Base-by-base conservation (phyloP, 2,888 invertebrate species). In the Heliconius charithonia region DNA sequence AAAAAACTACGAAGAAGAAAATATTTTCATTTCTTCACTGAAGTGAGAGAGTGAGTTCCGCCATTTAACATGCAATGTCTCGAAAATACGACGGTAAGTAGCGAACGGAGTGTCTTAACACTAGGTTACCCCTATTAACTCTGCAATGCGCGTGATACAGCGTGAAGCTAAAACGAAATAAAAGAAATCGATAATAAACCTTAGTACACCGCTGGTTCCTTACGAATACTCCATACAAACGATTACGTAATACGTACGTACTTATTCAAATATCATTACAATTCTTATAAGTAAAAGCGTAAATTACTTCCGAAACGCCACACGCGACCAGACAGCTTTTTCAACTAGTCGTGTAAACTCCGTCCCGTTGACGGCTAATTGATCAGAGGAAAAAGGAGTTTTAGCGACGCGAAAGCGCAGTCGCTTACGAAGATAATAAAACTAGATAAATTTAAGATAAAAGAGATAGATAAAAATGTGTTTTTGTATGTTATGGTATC, bases 221-320 rank as follows among this genome's bases (percentile, higher is more conserved):
- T 86, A 85, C 82, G 59, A 72, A 32, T 59, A 56, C 16, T 13
- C 16, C 41, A 41, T 69, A 41, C 13, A 4, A 2, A 51, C 19
- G 19, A 51, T 19, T 56, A 56, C 22, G 3, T 51, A 19, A 29
- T 29, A 3, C 59, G 59, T 72, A 72, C 56, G 13, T 56, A 78
- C 81, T 83, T 59, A n/a, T n/a, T 59, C 82, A 79, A 63, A 16
- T 63, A 75, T 80, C 73, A 81, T 83, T 83, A 86, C 85, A 83
- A 85, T 85, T 79, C 85, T 83, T 85, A 85, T 84, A 82, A 73
- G 83, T 25, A 63, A 25, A 63, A 66, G 82, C 79, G 85, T 80
- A 85, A 86, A 86, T 85, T 85, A 85, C 85, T 85, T 86, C 85
- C 84, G 86, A 82, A 74, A 80, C 82, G 83, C 75, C 82, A 78